These are phyloP conservation scores for Pachyseris speciosa DNA, from an alignment of 64 coral and sea anemone genomes.

Conservation along the genomic window DNA sequence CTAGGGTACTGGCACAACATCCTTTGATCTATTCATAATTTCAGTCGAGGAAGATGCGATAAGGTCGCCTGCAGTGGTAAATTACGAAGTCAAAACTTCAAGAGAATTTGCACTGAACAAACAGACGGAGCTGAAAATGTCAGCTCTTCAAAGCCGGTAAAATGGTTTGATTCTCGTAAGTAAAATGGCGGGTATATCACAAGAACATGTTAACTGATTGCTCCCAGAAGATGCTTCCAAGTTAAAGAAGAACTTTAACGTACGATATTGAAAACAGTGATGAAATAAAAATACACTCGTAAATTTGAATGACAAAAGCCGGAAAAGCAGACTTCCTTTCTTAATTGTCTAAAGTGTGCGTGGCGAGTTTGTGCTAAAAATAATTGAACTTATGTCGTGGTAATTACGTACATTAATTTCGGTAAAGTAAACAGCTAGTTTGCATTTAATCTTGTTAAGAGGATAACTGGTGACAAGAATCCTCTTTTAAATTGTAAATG, in stretches of 20 bases:
- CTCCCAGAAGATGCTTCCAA: not conserved
- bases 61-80: not conserved
- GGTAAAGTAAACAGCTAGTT: not conserved
- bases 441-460: not conserved
- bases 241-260: not conserved
- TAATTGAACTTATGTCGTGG: not conserved
- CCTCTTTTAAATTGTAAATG: not conserved
- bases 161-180: not conserved
- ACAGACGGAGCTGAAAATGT: not conserved
- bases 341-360: not conserved
- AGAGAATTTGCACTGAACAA: conserved; percentile 11
- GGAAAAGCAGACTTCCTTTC: not conserved
- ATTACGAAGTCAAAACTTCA: conserved; percentile 23
- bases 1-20: not conserved
- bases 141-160: not conserved
- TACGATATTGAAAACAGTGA: not conserved
- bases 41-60: not conserved
- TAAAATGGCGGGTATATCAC: not conserved
- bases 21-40: not conserved
- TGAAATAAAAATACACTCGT: not conserved
- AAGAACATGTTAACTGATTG: not conserved
- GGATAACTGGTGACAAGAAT: not conserved
- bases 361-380: conserved; percentile 31
- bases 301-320: conserved; percentile 30
- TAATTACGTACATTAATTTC: conserved; percentile 33